Percentiles rank a stretch among this genome's conserved stretches.
Conservation (phyloP, 2,888 invertebrate genomes). For the Hyposoter dolosus region DNA sequence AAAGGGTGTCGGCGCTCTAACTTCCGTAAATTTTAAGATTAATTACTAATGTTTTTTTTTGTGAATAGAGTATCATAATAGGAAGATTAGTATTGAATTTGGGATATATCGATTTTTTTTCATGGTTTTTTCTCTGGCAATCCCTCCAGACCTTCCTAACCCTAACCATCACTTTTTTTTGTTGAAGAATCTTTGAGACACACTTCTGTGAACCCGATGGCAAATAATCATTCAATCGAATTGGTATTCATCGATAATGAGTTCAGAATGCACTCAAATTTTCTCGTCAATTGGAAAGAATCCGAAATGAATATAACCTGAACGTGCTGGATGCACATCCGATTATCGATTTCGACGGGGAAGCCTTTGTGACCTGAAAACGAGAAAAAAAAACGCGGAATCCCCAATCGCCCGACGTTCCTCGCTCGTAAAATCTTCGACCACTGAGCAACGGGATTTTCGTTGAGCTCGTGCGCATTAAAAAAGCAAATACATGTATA, state of each 20-base stretch:
- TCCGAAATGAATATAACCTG: not conserved
- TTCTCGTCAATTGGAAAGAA: not conserved
- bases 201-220: too few relatives aligned
- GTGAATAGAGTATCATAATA: too few relatives aligned
- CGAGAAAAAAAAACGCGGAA: not conserved
- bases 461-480: slow-evolving; percentile 30
- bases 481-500: slow-evolving; percentile 33
- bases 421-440: slow-evolving; percentile 48
- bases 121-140: not conserved
- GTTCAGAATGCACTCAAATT: not conserved
- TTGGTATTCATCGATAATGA: too few relatives aligned
- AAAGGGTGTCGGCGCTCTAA: too few relatives aligned
- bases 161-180: not conserved
- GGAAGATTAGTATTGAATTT: too few relatives aligned
- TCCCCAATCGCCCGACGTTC: not conserved
- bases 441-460: slow-evolving; percentile 26
- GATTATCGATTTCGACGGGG: slow-evolving; percentile 1
- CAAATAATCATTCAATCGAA: too few relatives aligned
- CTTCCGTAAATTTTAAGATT: too few relatives aligned
- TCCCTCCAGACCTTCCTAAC: too few relatives aligned
- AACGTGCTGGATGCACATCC: too few relatives aligned
- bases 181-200: not conserved
- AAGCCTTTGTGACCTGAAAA: slow-evolving; percentile 15
- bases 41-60: too few relatives aligned
- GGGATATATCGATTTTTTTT: too few relatives aligned